Percentiles rank a stretch among this genome's conserved stretches.
phyloP scores from a whole-genome alignment of 2,888 invertebrate species.

The Agriotes lineatus region DNA sequence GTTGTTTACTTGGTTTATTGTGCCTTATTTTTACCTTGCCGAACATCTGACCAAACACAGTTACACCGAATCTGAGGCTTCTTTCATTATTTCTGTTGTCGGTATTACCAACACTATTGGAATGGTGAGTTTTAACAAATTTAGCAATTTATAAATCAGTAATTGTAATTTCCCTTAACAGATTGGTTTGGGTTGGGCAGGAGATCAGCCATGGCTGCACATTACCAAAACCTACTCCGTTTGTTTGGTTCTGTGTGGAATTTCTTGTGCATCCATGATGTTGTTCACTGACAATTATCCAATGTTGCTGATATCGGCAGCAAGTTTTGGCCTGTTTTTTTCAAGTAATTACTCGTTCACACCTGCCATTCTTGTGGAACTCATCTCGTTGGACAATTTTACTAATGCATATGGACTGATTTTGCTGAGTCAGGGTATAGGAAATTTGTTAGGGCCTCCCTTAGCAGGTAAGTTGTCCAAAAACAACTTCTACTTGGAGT shows the following conservation, averaged over 20 bases:
- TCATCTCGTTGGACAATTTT: constrained; percentile 91
- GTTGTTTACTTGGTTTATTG: constrained; percentile 93
- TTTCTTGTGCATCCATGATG: constrained; percentile 73
- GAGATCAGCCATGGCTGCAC: constrained; percentile 87
- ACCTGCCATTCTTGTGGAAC: constrained; percentile 87
- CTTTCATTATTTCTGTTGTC: constrained; percentile 86
- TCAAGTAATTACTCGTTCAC: constrained; percentile 94
- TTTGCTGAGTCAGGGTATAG: constrained; percentile 91
- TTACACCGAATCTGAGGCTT: constrained; percentile 80
- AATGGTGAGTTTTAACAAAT: constrained; percentile 77
- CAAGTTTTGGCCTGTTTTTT: constrained; percentile 89
- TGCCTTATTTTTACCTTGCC: constrained; percentile 94
- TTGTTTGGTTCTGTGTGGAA: constrained; percentile 79
- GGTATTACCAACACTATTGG: constrained; percentile 93
- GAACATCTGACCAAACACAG: constrained; percentile 80
- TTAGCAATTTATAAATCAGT: no score
- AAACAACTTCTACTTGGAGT: no score
- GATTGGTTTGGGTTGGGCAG: constrained; percentile 88
- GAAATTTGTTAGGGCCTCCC: constrained; percentile 92
- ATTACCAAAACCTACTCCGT: constrained; percentile 85
- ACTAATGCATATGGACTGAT: constrained; percentile 93
- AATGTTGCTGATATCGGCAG: constrained; percentile 63
- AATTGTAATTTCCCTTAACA: no score
- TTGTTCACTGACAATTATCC: constrained; percentile 61
- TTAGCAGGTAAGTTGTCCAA: constrained; percentile 80